Evolutionary conservation across 2,797 vertebrate genomes (phyloP), one percentile per base, ranked within the genome.

Genomic region (Danio kyathit): DNA sequence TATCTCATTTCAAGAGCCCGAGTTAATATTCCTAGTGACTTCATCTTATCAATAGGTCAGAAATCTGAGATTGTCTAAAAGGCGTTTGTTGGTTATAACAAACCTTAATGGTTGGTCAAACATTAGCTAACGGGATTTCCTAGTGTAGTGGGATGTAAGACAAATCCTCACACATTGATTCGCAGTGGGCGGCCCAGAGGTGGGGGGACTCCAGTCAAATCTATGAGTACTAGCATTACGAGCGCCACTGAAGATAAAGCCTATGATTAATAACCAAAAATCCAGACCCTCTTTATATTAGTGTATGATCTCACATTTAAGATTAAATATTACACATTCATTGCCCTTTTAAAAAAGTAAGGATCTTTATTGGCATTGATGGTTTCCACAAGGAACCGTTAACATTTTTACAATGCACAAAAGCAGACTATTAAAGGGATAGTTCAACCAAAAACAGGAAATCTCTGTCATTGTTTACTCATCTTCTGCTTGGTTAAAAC

Each of bases 11-110:
- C 48, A 54, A 12, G 6, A 69, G 54, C 10, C 16, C 1, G 16
- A 69, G 21, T 21, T 19, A 44, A 46, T 63, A 6, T 43, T 61
- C 14, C 19, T 43, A 43, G 12, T 46, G n/a, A 77, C 19, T 46
- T 59, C n/a, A 4, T 9, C 10, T 74, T 52, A 74, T 65, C 76
- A 79, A 76, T 75, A 9, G 8, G 8, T 51, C 4, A 3, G 69
- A 79, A 61, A 71, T 9, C 12, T 10, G 6, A 51, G 6, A 40
- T 4, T 51, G n/a, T 44, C 1, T 11, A 19, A 71, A 71, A 57
- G 64, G 2, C 29, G 1, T 16, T 40, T 52, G 29, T 70, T 70
- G 7, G 10, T 21, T 43, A n/a, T 7, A 14, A 4, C 38, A 14
- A 56, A 51, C 7, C 40, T n/a, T 10, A 48, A 38, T 19, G 16